Conservation (phyloP, 2,888 invertebrate genomes). For the Scaptomyza tumidula region DNA sequence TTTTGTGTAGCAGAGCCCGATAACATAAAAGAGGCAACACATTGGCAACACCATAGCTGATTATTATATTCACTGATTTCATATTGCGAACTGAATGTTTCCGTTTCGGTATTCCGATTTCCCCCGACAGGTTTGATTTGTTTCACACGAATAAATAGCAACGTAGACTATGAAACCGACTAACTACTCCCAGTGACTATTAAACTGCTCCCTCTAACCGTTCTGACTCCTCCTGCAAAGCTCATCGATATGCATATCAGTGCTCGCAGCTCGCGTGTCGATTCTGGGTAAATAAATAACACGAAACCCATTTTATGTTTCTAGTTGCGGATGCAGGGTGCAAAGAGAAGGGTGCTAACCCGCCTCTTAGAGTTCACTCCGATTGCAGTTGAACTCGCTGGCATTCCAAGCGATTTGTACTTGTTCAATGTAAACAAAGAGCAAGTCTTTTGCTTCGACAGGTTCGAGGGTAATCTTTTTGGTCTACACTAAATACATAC, state of each 20-base stretch:
- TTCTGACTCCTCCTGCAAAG: slow-evolving; percentile 8
- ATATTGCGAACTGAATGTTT: slow-evolving; percentile 33
- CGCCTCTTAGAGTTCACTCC: slow-evolving; percentile 41
- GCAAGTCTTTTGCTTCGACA: slow-evolving; percentile 41
- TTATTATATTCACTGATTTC: slow-evolving; percentile 53
- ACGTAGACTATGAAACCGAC: slow-evolving; percentile 41
- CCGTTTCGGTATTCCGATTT: slow-evolving; percentile 28
- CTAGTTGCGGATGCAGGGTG: slow-evolving; percentile 18
- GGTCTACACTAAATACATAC: background rate
- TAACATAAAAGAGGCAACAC: slow-evolving; percentile 8
- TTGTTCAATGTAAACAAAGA: slow-evolving; percentile 62
- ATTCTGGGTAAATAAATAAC: slow-evolving; percentile 79
- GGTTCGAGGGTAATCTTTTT: slow-evolving; percentile 29
- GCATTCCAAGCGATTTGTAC: slow-evolving; percentile 63
- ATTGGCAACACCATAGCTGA: slow-evolving; percentile 50
- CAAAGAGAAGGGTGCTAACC: background rate
- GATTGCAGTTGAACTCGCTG: slow-evolving; percentile 66
- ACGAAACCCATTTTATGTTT: slow-evolving; percentile 74
- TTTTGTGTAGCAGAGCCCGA: slow-evolving; percentile 33
- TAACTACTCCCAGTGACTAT: slow-evolving; percentile 16
- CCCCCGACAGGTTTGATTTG: slow-evolving; percentile 61
- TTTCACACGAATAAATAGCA: slow-evolving; percentile 79
- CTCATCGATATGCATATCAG: slow-evolving; percentile 76
- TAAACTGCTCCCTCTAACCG: background rate
- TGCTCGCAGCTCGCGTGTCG: slow-evolving; percentile 71